phyloP scores from a whole-genome alignment of 2,113 vertebrate genomes.

The Alligator mississippiensis region DNA sequence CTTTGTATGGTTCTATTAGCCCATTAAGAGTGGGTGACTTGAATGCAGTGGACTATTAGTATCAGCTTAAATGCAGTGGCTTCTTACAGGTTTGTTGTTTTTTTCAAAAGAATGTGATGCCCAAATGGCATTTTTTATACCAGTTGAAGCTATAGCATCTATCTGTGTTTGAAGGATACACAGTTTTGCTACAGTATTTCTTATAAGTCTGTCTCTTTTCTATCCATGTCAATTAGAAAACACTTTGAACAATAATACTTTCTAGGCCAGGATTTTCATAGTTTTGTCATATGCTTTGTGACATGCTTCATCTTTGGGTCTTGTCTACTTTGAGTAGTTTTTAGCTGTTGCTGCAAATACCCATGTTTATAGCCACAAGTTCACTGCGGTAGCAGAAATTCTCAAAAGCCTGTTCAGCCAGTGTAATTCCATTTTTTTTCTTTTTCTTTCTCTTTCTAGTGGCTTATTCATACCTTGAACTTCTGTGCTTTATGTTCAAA shows the following conservation, averaged over 20 bases:
- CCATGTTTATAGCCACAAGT: too few relatives aligned
- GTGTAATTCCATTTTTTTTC: too few relatives aligned
- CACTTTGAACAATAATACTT: not conserved
- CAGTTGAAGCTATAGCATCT: not conserved
- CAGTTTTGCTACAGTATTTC: not conserved
- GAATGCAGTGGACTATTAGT: not conserved
- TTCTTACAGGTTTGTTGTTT: not conserved
- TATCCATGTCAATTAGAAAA: not conserved
- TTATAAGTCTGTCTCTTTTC: not conserved
- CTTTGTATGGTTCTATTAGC: not conserved
- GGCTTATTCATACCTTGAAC: too few relatives aligned
- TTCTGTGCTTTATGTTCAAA: too few relatives aligned
- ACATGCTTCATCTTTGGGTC: not conserved
- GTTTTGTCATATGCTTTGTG: rapidly evolving
- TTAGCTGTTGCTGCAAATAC: not conserved
- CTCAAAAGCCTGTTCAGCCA: too few relatives aligned
- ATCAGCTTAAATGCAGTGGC: not conserved
- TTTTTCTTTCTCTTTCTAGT: too few relatives aligned
- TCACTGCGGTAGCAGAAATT: too few relatives aligned
- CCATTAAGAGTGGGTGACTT: not conserved
- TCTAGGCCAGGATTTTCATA: not conserved
- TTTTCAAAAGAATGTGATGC: too few relatives aligned
- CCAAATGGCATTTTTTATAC: not conserved
- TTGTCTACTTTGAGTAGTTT: not conserved
- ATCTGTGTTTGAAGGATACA: rapidly evolving